A percentile compares a stretch with the other conserved stretches of the same genome.
Conservation (phyloP, 2,888 invertebrate species). For the Agrilus biguttatus region DNA sequence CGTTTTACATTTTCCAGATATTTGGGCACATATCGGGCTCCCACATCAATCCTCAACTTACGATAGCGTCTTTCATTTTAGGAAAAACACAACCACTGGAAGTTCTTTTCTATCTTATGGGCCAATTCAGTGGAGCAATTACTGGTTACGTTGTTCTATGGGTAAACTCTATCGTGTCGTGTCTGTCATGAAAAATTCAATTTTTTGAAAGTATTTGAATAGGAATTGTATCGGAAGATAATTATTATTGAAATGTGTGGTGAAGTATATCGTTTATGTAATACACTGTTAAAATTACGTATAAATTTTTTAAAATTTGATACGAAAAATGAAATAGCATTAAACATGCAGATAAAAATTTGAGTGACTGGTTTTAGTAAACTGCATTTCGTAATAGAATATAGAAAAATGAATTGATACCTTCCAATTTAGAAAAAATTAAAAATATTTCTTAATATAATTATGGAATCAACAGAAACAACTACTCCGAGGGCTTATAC, state of each 20-base stretch:
- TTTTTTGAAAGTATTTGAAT: not conserved
- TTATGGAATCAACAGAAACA: too few relatives aligned
- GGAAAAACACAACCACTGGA: slow-evolving; percentile 33
- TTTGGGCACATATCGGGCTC: slow-evolving; percentile 61
- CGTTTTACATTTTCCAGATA: slow-evolving; percentile 31
- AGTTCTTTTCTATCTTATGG: slow-evolving; percentile 40
- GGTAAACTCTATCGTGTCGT: slow-evolving; percentile 18
- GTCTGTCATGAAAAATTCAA: not conserved
- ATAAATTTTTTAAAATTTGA: not conserved
- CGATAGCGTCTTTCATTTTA: slow-evolving; percentile 43
- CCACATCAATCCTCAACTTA: slow-evolving; percentile 58
- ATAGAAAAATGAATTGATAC: too few relatives aligned
- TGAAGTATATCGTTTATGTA: too few relatives aligned
- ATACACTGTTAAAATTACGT: too few relatives aligned
- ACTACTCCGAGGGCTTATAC: too few relatives aligned
- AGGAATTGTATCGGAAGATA: too few relatives aligned
- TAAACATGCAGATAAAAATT: slow-evolving; percentile 36
- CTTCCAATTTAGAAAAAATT: too few relatives aligned
- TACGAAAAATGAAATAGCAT: not conserved
- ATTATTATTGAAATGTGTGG: too few relatives aligned
- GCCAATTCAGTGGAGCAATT: slow-evolving; percentile 46
- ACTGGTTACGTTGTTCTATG: slow-evolving; percentile 49
- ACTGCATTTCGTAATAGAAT: too few relatives aligned
- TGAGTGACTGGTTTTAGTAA: too few relatives aligned
- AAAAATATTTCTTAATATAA: too few relatives aligned